These are phyloP conservation scores for Halichondria panicea DNA, from an alignment of 37 sponge, comb jelly and placozoan species.

Conservation along the genomic window DNA sequence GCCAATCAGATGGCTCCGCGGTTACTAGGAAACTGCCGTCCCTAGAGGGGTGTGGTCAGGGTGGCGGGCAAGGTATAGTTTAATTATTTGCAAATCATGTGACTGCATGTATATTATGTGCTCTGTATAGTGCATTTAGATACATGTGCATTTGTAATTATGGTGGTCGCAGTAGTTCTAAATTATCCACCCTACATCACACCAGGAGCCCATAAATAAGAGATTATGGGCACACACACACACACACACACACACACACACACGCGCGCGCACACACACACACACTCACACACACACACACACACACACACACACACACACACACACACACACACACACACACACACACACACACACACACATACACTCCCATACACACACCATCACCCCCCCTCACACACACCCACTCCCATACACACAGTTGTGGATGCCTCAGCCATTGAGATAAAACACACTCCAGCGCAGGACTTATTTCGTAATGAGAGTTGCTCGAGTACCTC, in stretches of 20 bases:
- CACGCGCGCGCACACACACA: constrained; percentile 21
- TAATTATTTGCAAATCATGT: no score
- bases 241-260: constrained; percentile 41
- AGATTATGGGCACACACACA: constrained; percentile 4
- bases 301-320: no score
- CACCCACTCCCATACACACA: neutral
- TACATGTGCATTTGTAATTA: no score
- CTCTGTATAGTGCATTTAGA: no score
- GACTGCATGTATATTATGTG: no score
- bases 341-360: neutral
- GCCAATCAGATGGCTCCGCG: constrained; percentile 30
- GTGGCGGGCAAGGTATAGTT: no score
- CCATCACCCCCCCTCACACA: neutral
- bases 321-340: neutral
- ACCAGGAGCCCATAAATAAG: no score
- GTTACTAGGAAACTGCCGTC: no score
- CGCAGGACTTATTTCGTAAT: constrained; percentile 1
- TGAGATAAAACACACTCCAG: neutral
- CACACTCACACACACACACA: constrained; percentile 35
- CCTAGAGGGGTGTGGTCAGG: no score
- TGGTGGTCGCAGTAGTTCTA: no score
- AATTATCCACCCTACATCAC: no score
- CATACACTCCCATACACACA: neutral
- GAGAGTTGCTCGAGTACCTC: constrained; percentile 44
- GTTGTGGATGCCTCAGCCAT: no score